Conservation (phyloP, 2,113 vertebrate genomes). For the Nannobrachium achirus region DNA sequence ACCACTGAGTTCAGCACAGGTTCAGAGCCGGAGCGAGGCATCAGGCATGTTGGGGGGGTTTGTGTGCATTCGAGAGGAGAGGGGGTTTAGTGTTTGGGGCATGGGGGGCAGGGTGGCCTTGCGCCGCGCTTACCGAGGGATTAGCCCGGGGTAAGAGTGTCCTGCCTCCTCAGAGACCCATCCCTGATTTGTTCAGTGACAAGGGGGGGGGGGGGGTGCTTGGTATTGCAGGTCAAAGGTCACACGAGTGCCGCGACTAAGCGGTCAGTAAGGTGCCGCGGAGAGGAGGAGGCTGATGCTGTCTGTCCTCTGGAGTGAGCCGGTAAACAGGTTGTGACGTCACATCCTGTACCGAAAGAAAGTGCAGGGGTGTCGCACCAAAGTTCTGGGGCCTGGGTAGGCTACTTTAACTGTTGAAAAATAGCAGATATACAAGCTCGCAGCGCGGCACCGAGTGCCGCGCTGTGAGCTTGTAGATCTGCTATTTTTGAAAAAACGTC, state of each 20-base stretch:
- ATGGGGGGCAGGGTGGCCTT: slow-evolving; percentile 2
- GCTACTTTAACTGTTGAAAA: too few species aligned
- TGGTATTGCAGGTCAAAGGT: slow-evolving; percentile 50
- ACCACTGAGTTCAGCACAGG: slow-evolving; percentile 26
- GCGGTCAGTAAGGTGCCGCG: not conserved
- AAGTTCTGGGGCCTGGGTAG: too few species aligned
- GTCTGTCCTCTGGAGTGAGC: slow-evolving; percentile 32
- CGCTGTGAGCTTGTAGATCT: too few species aligned
- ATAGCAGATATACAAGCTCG: too few species aligned
- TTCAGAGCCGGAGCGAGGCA: slow-evolving; percentile 23
- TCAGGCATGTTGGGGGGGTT: slow-evolving; percentile 15
- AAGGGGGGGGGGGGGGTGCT: slow-evolving; percentile 5
- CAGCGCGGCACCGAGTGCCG: too few species aligned
- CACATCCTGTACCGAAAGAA: slow-evolving; percentile 65
- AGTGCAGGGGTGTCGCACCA: too few species aligned
- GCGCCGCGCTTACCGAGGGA: slow-evolving; percentile 32
- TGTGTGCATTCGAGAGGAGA: slow-evolving; percentile 15
- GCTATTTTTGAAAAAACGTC: too few species aligned
- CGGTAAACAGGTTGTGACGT: slow-evolving; percentile 76
- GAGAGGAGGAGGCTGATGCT: not conserved
- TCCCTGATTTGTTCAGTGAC: slow-evolving; percentile 22
- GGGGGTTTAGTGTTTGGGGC: slow-evolving; percentile 4
- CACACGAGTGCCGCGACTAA: slow-evolving; percentile 9
- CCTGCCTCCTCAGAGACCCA: slow-evolving; percentile 20
- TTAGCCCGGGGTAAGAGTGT: slow-evolving; percentile 38